These are phyloP conservation scores for Tillus elongatus DNA, from an alignment of 2,888 invertebrate species.

Conservation along the genomic window DNA sequence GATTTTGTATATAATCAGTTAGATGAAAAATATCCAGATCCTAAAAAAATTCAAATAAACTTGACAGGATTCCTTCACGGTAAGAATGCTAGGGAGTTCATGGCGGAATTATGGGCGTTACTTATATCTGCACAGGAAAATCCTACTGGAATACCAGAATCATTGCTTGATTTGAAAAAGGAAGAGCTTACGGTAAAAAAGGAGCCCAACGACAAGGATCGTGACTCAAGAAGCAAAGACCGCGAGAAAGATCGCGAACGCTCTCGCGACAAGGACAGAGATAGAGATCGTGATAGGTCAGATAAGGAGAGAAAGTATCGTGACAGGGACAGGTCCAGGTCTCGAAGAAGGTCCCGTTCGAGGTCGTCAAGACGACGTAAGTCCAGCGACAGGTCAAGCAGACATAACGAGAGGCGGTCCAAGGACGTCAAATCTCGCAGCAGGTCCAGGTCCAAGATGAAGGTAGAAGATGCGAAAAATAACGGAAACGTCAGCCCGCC, in stretches of 20 bases:
- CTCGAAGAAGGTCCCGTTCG: slow-evolving; percentile 32
- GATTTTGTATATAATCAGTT: slow-evolving; percentile 98
- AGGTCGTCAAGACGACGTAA: slow-evolving; percentile 27
- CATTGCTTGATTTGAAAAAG: slow-evolving; percentile 91
- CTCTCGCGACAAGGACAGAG: too few species aligned
- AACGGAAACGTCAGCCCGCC: slow-evolving; percentile 36
- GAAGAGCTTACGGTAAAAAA: slow-evolving; percentile 88
- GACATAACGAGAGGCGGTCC: too few species aligned
- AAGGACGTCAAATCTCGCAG: too few species aligned
- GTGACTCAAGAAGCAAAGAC: too few species aligned
- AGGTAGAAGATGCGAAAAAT: slow-evolving; percentile 32
- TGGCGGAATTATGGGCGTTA: slow-evolving; percentile 95
- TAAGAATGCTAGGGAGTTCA: slow-evolving; percentile 93
- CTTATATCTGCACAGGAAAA: slow-evolving; percentile 92
- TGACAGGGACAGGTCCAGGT: slow-evolving; percentile 38
- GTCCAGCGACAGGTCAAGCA: slow-evolving; percentile 24
- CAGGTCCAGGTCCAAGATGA: slow-evolving; percentile 28
- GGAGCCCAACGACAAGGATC: too few species aligned
- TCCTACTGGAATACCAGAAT: slow-evolving; percentile 89
- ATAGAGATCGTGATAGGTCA: slow-evolving; percentile 36
- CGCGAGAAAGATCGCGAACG: too few species aligned
- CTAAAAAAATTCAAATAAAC: slow-evolving; percentile 99
- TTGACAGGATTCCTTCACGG: slow-evolving; percentile 98
- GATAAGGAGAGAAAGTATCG: slow-evolving; percentile 43
- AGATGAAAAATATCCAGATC: slow-evolving; percentile 93